Evolutionary conservation across 1,140 invertebrate species (phyloP).

Genomic region (Dreissena polymorpha): DNA sequence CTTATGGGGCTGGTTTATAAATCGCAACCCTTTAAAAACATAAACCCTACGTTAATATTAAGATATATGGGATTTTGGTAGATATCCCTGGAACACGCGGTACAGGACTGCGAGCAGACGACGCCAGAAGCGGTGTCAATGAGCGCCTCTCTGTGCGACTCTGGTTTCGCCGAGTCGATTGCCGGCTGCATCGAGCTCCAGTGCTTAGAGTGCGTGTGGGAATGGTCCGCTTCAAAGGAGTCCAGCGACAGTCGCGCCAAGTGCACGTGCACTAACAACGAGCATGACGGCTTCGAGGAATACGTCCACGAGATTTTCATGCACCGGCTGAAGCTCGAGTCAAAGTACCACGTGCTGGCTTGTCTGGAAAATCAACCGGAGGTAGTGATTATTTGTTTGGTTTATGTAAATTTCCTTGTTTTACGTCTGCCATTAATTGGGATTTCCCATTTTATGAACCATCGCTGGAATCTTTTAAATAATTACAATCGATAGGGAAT

Average conservation of each 20-base stretch:
- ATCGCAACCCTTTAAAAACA: too few relatives aligned
- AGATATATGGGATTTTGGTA: too few relatives aligned
- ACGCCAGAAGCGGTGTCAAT: constrained; percentile 41
- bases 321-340: constrained; percentile 62
- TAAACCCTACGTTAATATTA: too few relatives aligned
- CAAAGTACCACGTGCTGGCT: constrained; percentile 58
- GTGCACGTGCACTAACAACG: constrained; percentile 16
- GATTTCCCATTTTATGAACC: too few relatives aligned
- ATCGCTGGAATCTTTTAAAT: too few relatives aligned
- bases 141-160: constrained; percentile 52
- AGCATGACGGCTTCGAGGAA: constrained; percentile 64
- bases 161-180: constrained; percentile 57
- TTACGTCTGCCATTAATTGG: too few relatives aligned
- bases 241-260: not conserved
- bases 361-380: constrained; percentile 66
- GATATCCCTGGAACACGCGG: too few relatives aligned
- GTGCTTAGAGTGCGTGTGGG: constrained; percentile 61
- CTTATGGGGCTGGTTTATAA: too few relatives aligned
- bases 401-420: too few relatives aligned
- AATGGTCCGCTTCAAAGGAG: constrained; percentile 41
- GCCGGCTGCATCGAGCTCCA: constrained; percentile 37
- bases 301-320: constrained; percentile 64
- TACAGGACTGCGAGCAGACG: constrained; percentile 1
- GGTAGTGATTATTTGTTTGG: constrained; percentile 34
- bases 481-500: too few relatives aligned